phyloP scores from a whole-genome alignment of 37 sponge, comb jelly and placozoan species.

The Amphimedon queenslandica region DNA sequence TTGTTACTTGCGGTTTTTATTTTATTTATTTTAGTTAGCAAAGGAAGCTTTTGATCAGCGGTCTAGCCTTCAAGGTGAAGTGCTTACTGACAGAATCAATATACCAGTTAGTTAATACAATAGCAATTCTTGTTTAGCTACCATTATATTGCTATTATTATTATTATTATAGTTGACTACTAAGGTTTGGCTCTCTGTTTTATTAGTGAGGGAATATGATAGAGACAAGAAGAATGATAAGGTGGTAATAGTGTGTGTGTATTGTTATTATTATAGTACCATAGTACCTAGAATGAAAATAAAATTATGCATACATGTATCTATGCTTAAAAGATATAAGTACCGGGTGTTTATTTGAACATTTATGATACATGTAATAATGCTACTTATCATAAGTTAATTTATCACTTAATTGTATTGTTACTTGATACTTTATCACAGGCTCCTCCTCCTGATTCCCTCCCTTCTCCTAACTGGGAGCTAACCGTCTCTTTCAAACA shows the following conservation, averaged over 20 bases:
- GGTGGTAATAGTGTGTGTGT: background rate
- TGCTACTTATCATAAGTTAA: too few relatives aligned
- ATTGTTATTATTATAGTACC: background rate
- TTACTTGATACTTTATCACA: background rate
- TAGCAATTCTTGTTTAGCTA: background rate
- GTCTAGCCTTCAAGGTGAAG: constrained; percentile 27
- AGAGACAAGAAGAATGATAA: background rate
- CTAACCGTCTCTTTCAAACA: constrained; percentile 63
- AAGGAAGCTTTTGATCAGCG: constrained; percentile 53
- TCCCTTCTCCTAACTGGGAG: constrained; percentile 53
- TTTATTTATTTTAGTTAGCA: constrained; percentile 34
- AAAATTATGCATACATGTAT: too few relatives aligned
- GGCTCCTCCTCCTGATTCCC: background rate
- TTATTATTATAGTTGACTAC: background rate
- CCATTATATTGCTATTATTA: background rate
- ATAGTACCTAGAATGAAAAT: too few relatives aligned
- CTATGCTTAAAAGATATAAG: too few relatives aligned
- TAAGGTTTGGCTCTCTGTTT: background rate
- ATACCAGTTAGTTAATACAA: constrained; percentile 33
- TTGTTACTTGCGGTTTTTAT: too few relatives aligned
- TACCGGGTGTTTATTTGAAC: too few relatives aligned
- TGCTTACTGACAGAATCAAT: constrained; percentile 43
- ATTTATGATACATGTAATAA: too few relatives aligned
- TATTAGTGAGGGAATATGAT: background rate
- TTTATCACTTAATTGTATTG: background rate